These are phyloP conservation scores for Odontothrips loti DNA, from an alignment of 2,888 invertebrate species.

Conservation along the genomic window DNA sequence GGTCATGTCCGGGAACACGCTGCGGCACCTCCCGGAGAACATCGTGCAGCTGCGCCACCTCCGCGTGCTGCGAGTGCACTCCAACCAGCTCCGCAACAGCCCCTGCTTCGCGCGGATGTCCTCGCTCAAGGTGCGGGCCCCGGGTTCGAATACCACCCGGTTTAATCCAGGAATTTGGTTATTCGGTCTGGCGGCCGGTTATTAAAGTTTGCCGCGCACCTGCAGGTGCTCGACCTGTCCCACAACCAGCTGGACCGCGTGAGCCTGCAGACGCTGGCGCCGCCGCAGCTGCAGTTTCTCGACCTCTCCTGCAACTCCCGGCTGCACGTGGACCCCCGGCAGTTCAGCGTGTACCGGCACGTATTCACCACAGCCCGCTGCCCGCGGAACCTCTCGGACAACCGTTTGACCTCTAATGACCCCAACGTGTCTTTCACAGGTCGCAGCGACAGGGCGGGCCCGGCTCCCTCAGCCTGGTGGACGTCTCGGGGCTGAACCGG, in stretches of 20 bases:
- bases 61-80: slow-evolving; percentile 72
- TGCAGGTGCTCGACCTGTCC: slow-evolving; percentile 77
- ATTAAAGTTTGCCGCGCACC: too few relatives aligned
- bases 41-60: slow-evolving; percentile 67
- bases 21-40: slow-evolving; percentile 70
- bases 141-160: too few relatives aligned
- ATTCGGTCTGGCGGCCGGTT: too few relatives aligned
- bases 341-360: slow-evolving; percentile 70
- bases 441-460: slow-evolving; percentile 30
- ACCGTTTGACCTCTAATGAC: too few relatives aligned
- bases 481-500: slow-evolving; percentile 76
- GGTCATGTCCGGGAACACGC: slow-evolving; percentile 74
- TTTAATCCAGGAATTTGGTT: too few relatives aligned
- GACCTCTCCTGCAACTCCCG: slow-evolving; percentile 80
- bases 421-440: not conserved
- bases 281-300: slow-evolving; percentile 76
- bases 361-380: not conserved
- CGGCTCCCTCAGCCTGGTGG: slow-evolving; percentile 73
- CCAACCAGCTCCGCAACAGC: slow-evolving; percentile 69
- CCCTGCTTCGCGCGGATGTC: slow-evolving; percentile 72
- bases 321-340: slow-evolving; percentile 75
- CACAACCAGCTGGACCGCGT: slow-evolving; percentile 79
- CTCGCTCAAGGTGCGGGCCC: slow-evolving; percentile 63
- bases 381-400: too few relatives aligned
- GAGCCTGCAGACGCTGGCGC: slow-evolving; percentile 69